phyloP scores from a whole-genome alignment of 2,888 invertebrate species.

The Rhopalosiphum nymphaeae region DNA sequence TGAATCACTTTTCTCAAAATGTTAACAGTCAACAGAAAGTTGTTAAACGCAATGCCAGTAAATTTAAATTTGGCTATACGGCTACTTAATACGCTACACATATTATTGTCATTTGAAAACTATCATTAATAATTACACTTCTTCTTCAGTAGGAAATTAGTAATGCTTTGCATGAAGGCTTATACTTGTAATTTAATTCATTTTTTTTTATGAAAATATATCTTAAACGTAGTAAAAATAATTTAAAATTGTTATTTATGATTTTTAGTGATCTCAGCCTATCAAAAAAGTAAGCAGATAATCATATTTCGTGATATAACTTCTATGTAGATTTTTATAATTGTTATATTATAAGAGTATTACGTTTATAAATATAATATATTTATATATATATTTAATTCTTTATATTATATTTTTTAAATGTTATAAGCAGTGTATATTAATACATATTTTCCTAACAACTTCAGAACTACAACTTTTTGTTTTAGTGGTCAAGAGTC shows the following conservation, averaged over 20 bases:
- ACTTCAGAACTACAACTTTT: not conserved
- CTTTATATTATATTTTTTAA: not conserved
- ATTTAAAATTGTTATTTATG: not conserved
- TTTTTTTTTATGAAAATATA: not conserved
- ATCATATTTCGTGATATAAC: not conserved
- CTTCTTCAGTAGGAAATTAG: not conserved
- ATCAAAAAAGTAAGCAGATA: not conserved
- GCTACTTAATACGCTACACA: not conserved
- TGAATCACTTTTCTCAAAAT: not conserved
- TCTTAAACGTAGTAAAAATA: not conserved
- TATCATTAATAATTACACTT: not conserved
- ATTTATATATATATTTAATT: not conserved
- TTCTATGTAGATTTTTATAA: not conserved
- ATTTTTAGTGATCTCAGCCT: not conserved
- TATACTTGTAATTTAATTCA: not conserved
- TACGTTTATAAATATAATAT: not conserved
- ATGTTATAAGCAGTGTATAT: not conserved
- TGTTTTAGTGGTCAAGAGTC: constrained; percentile 22
- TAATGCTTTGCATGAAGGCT: not conserved
- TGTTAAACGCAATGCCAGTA: not conserved
- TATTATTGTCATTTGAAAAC: not conserved
- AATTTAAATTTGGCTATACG: not conserved
- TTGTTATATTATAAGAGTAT: not conserved
- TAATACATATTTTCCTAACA: not conserved
- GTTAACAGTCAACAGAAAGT: not conserved